phyloP scores from a whole-genome alignment of 2,888 invertebrate species.

The Chrysomela aeneicollis region DNA sequence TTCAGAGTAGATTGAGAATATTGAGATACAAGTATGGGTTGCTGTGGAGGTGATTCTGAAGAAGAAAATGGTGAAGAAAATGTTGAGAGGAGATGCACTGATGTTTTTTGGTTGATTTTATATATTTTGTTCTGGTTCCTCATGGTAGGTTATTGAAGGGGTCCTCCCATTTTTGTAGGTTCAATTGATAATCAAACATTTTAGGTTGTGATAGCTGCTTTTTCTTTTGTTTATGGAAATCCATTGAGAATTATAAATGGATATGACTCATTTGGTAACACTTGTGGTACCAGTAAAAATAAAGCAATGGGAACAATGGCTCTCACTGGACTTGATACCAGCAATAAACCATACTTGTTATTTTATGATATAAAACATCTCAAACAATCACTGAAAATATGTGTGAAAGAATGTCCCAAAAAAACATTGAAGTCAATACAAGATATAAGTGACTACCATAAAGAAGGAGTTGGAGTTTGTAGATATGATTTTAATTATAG shows the following conservation, averaged over 20 bases:
- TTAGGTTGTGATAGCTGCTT: conserved; percentile 83
- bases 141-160: conserved; percentile 68
- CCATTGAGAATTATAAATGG: conserved; percentile 87
- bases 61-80: conserved; percentile 63
- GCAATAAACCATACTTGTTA: conserved; percentile 80
- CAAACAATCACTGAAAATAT: conserved; percentile 82
- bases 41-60: conserved; percentile 72
- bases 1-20: too few species aligned
- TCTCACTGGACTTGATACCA: conserved; percentile 81
- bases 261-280: conserved; percentile 94
- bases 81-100: conserved; percentile 78
- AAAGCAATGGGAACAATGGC: conserved; percentile 76
- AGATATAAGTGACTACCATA: conserved; percentile 78
- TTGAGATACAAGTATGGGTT: conserved; percentile 65
- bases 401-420: conserved; percentile 88
- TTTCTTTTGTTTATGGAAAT: conserved; percentile 88
- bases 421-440: conserved; percentile 67
- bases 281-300: conserved; percentile 86
- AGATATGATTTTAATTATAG: conserved; percentile 73
- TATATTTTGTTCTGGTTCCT: conserved; percentile 84
- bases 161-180: conserved; percentile 1
- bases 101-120: conserved; percentile 81
- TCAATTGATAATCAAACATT: conserved; percentile 39
- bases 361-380: conserved; percentile 84
- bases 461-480: conserved; percentile 80